Evolutionary conservation across 2,113 vertebrate species (phyloP).

Genomic region (Ramphastos sulfuratus): DNA sequence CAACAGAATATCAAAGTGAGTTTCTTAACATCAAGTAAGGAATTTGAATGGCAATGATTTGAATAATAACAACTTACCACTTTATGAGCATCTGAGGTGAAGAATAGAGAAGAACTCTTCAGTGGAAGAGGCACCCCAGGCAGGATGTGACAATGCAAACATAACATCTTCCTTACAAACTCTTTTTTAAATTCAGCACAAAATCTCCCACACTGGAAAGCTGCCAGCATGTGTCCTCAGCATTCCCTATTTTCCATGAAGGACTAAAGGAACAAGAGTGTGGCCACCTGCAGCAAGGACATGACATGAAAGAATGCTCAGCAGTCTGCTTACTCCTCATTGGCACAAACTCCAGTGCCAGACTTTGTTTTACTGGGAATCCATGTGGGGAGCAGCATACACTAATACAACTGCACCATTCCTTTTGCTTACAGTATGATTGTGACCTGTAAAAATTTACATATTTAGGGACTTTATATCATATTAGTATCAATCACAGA

Average conservation of each 20-base stretch:
- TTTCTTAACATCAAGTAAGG: neutral
- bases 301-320: neutral
- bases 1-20: neutral
- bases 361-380: neutral
- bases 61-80: neutral
- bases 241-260: neutral
- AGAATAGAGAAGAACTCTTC: neutral
- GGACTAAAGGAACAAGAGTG: neutral
- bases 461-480: neutral
- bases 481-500: neutral
- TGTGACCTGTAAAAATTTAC: neutral
- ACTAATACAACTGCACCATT: neutral
- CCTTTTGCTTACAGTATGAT: neutral
- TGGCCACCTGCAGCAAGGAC: neutral
- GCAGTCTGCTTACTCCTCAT: neutral
- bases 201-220: accelerated
- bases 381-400: neutral
- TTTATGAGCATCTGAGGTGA: neutral
- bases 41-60: neutral
- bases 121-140: neutral
- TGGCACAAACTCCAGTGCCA: neutral
- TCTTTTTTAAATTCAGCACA: neutral
- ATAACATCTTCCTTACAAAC: neutral
- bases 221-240: neutral
- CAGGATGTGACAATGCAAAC: neutral